Base-by-base conservation (phyloP, 2,113 vertebrate species). In the Ploceus nigricollis region DNA sequence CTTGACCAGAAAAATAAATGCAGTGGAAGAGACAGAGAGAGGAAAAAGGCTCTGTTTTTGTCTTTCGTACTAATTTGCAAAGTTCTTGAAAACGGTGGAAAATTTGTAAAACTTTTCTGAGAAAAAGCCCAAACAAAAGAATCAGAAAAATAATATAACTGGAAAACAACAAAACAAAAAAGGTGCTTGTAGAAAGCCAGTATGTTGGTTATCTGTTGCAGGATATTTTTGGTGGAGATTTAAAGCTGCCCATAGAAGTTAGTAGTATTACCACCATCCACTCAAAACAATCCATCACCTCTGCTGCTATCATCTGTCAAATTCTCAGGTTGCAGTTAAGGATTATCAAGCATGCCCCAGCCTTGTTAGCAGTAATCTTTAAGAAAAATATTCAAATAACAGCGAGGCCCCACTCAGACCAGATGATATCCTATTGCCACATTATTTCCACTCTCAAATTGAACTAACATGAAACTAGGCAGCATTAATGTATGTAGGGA, bases 201-300 rank as follows among this genome's bases (percentile, higher is more conserved):
- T 48, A 25, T 25, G 44, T 54, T 81, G 40, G 6, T 73, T 76
- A 44, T 65, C 23, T 82, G 16, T 63, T 66, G 30, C 12, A 39
- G 37, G 39, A 35, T 56, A 51, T 86, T 83, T 82, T 16, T 60
- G 61, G 25, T 40, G 40, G 82, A 77, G n/a, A 28, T 35, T 86
- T 44, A 66, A 69, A 88, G 11, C 44, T 86, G 75, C 75, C 58
- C 14, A 8, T 20, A n/a, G 72, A 42, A 65, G 22, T 58, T 56
- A 21, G 12, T 16, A 24, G 16, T 31, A 31, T 48, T 28, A 54
- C 37, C n/a, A 40, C 35, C 33, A 58, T 19, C n/a, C 42, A 50
- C 61, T 16, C 7, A 10, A 78, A 87, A n/a, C 51, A 66, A 7
- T 35, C 24, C 0, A 0, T 39, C 60, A 40, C 31, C 37, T 66